Evolutionary conservation across 2,797 vertebrate species (phyloP).

Genomic region (Spheniscus humboldti): DNA sequence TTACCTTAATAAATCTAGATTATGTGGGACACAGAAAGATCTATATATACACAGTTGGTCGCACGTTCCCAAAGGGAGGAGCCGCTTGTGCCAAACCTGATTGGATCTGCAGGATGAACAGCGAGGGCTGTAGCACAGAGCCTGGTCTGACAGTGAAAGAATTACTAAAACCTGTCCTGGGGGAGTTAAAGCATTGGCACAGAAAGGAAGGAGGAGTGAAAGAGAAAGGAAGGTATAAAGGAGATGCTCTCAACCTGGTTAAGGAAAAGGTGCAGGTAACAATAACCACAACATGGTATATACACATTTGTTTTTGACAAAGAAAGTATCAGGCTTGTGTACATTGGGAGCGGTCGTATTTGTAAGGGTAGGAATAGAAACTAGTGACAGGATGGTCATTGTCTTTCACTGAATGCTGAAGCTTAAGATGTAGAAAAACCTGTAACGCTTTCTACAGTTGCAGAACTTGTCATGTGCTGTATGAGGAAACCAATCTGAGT

Average conservation of each 20-base stretch:
- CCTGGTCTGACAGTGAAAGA: not conserved
- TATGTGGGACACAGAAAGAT: not conserved
- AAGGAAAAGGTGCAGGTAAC: slow-evolving; percentile 1
- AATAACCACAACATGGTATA: not conserved
- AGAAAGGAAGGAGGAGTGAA: not conserved
- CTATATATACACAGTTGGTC: not conserved
- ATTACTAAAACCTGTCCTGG: not conserved
- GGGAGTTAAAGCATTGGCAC: not conserved
- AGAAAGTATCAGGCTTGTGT: not conserved
- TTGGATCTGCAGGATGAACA: not conserved
- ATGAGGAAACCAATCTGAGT: not conserved
- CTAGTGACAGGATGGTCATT: not conserved
- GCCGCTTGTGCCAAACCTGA: not conserved
- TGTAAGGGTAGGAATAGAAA: not conserved
- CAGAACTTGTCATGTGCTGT: not conserved
- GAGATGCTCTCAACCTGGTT: not conserved
- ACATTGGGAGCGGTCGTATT: not conserved
- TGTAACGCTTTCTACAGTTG: not conserved
- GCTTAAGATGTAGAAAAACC: not conserved
- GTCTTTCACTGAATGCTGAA: not conserved
- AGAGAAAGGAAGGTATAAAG: not conserved
- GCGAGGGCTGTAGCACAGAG: not conserved
- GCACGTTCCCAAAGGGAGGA: slow-evolving; percentile 30
- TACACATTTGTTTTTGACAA: not conserved
- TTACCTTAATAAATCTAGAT: not conserved